phyloP scores from a whole-genome alignment of 2,113 vertebrate genomes.

The Paraplagusia blochii region DNA sequence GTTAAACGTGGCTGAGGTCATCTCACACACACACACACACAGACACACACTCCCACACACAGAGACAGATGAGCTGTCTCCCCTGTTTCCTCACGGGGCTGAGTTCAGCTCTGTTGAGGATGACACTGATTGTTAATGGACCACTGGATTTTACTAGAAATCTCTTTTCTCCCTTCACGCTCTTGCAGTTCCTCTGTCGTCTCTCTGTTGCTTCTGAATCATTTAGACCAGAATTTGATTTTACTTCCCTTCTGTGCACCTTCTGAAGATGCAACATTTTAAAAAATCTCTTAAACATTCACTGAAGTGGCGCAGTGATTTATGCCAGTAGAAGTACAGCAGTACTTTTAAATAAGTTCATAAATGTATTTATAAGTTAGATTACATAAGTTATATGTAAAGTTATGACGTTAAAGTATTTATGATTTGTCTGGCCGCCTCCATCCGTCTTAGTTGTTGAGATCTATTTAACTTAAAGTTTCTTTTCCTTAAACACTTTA shows the following conservation, averaged over 20 bases:
- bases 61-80: slow-evolving; percentile 15
- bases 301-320: not conserved
- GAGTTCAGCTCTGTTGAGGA: slow-evolving; percentile 29
- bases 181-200: not conserved
- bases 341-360: too few relatives aligned
- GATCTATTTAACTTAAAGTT: too few relatives aligned
- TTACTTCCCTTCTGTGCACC: not conserved
- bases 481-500: too few relatives aligned
- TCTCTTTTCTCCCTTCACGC: not conserved
- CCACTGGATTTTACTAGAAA: slow-evolving; percentile 41
- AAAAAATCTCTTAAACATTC: not conserved
- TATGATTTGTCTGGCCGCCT: too few relatives aligned
- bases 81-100: slow-evolving; percentile 2
- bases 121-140: slow-evolving; percentile 43
- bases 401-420: too few relatives aligned
- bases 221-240: not conserved
- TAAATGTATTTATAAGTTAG: too few relatives aligned
- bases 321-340: too few relatives aligned
- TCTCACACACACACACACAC: not conserved
- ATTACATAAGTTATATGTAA: too few relatives aligned
- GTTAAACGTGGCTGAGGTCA: slow-evolving; percentile 46
- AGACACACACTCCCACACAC: not conserved
- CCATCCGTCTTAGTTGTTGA: too few relatives aligned
- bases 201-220: not conserved
- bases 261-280: not conserved